Base-by-base conservation (phyloP, 1,140 invertebrate species). In the Cephus cinctus region DNA sequence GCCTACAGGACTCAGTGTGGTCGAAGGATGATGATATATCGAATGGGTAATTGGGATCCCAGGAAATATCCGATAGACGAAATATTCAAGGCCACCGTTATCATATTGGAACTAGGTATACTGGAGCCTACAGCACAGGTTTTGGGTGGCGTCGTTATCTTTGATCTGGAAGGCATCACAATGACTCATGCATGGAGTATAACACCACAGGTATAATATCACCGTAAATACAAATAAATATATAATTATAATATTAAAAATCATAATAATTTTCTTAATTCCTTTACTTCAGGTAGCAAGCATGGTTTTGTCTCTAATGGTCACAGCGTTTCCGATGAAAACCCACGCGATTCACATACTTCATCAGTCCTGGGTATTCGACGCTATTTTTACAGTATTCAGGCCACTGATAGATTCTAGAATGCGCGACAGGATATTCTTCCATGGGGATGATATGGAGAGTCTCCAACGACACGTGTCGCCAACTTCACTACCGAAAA, bases 351-450 rank as follows among this genome's bases (percentile, higher is more conserved):
- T 91, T 27, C 89, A 91, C 65, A 84, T 92, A 30, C 77, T 91
- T 0, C 83, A 88, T 58, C 86, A 91, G 57, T 86, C 88, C 0
- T 90, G 87, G 86, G 67, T 89, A 1, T 90, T 90, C 59, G 87
- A 89, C 59, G 83, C 86, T 22, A 84, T 87, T 16, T 90, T 84
- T 63, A 81, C 80, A 36, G 81, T 90, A 5, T 90, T 92, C 60
- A 89, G 88, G 58, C 88, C 88, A 0, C 73, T 91, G 3, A 67
- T 92, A 8, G 83, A 83, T 54, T 64, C 80, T 1, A 67, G 78
- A 23, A 90, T 90, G 84, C 78, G 78, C 18, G 79, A 84, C 5
- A 83, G 76, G 52, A 83, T 90, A 36, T 89, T 80, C 67, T 87
- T 91, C 64, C 89, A 92, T 65, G 87, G 88, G 1, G 76, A 79